Percentiles rank a stretch among this genome's conserved stretches.
These are phyloP conservation scores for Cancer borealis DNA, from an alignment of 2,888 invertebrate genomes.

Conservation along the genomic window DNA sequence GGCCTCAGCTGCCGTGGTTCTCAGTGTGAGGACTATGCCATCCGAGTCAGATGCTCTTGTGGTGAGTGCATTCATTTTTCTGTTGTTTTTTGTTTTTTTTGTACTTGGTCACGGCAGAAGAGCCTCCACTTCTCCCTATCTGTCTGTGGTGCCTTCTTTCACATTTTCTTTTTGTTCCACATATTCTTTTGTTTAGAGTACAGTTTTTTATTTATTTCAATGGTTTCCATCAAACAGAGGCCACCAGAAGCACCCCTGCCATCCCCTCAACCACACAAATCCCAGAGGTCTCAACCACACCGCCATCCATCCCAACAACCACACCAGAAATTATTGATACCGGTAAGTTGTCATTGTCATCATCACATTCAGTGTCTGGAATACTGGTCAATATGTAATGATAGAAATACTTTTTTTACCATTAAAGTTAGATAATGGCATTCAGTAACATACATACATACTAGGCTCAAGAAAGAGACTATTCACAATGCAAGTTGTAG, in stretches of 20 bases:
- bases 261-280: not conserved
- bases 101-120: too few species aligned
- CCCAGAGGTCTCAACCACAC: not conserved
- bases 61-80: slow-evolving; percentile 70
- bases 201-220: not conserved
- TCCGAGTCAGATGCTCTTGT: slow-evolving; percentile 80
- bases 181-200: not conserved
- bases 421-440: too few species aligned
- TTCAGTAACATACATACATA: too few species aligned
- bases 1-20: slow-evolving; percentile 69
- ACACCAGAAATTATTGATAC: slow-evolving; percentile 51
- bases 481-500: not conserved
- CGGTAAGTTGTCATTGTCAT: not conserved
- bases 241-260: slow-evolving; percentile 2
- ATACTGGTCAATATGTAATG: too few species aligned
- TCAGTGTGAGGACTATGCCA: slow-evolving; percentile 80
- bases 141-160: too few species aligned
- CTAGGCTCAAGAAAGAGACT: not conserved
- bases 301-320: slow-evolving; percentile 11
- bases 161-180: not conserved
- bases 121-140: too few species aligned
- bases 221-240: not conserved
- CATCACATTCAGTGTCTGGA: too few species aligned
- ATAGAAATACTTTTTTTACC: too few species aligned
- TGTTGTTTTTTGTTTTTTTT: not conserved